Percentiles rank a stretch among this genome's conserved stretches.
Conservation (phyloP, 2,113 vertebrate genomes). For the Amphiprion ocellaris region DNA sequence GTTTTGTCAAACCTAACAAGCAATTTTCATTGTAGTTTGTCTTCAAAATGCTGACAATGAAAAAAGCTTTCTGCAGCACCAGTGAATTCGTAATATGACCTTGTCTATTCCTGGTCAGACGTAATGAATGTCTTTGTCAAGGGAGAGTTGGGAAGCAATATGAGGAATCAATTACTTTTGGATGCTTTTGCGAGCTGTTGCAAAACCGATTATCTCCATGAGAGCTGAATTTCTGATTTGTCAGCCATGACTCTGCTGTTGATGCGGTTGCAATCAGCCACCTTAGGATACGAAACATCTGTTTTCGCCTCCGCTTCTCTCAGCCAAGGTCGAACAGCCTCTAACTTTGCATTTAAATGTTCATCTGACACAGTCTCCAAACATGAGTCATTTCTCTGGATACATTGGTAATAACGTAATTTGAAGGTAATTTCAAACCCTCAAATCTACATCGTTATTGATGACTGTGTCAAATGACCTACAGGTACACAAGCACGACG, state of each 20-base stretch:
- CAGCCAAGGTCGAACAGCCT: conserved; percentile 46
- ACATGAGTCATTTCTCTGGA: conserved; percentile 52
- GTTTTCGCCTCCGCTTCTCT: neutral
- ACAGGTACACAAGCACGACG: conserved; percentile 12
- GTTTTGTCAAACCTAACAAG: conserved; percentile 25
- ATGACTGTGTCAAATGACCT: conserved; percentile 65
- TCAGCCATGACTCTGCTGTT: conserved; percentile 1
- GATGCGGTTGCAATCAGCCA: conserved; percentile 32
- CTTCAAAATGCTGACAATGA: conserved; percentile 48
- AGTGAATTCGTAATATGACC: conserved; percentile 58
- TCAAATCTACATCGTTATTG: conserved; percentile 62
- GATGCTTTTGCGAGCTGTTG: conserved; percentile 29
- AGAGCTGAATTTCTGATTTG: conserved; percentile 33
- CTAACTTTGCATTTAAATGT: conserved; percentile 37
- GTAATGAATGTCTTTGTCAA: conserved; percentile 65
- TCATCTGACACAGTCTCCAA: neutral
- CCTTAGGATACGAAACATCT: conserved; percentile 17
- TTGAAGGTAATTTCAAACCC: conserved; percentile 65
- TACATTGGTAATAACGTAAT: conserved; percentile 52
- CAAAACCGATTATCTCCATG: conserved; percentile 39
- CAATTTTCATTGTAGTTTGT: conserved; percentile 19
- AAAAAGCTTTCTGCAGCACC: conserved; percentile 12
- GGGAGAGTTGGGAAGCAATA: conserved; percentile 53
- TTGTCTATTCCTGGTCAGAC: conserved; percentile 49
- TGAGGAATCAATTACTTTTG: conserved; percentile 43